Conservation (phyloP, 1,140 invertebrate genomes). For the Hycleus phaleratus region DNA sequence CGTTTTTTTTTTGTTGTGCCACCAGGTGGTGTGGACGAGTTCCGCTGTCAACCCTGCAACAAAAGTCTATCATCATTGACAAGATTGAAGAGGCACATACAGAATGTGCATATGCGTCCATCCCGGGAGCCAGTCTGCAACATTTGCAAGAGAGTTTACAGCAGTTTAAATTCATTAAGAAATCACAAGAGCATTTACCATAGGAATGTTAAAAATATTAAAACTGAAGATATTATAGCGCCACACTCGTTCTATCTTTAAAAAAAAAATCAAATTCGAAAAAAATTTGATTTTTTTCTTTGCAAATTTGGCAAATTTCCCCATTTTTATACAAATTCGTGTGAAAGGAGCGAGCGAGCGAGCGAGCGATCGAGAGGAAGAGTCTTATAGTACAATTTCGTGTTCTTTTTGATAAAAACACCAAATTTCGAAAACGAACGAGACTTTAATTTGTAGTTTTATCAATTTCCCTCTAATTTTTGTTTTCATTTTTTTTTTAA, state of each 20-base stretch:
- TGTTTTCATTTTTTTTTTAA: too few species aligned
- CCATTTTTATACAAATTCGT: too few species aligned
- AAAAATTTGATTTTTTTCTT: too few species aligned
- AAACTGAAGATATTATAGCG: constrained; percentile 35
- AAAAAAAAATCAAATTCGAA: neutral
- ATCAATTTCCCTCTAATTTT: too few species aligned
- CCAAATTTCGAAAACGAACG: too few species aligned
- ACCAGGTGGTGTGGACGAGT: constrained; percentile 58
- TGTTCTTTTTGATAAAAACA: too few species aligned
- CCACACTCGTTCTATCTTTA: constrained; percentile 39
- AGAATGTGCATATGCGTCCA: constrained; percentile 78
- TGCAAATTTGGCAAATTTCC: too few species aligned
- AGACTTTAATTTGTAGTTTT: too few species aligned
- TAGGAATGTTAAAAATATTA: constrained; percentile 52
- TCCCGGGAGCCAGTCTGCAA: constrained; percentile 79
- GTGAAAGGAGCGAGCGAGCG: too few species aligned
- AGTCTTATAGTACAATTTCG: too few species aligned
- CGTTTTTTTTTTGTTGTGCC: constrained; percentile 24
- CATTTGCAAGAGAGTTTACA: constrained; percentile 81
- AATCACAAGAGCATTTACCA: constrained; percentile 88
- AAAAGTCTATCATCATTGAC: constrained; percentile 77
- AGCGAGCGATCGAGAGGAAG: too few species aligned
- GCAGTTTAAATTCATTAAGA: constrained; percentile 75
- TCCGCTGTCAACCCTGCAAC: constrained; percentile 81
- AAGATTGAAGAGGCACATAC: constrained; percentile 75